These are phyloP conservation scores for Patella depressa DNA, from an alignment of 2,888 invertebrate species.

Conservation along the genomic window DNA sequence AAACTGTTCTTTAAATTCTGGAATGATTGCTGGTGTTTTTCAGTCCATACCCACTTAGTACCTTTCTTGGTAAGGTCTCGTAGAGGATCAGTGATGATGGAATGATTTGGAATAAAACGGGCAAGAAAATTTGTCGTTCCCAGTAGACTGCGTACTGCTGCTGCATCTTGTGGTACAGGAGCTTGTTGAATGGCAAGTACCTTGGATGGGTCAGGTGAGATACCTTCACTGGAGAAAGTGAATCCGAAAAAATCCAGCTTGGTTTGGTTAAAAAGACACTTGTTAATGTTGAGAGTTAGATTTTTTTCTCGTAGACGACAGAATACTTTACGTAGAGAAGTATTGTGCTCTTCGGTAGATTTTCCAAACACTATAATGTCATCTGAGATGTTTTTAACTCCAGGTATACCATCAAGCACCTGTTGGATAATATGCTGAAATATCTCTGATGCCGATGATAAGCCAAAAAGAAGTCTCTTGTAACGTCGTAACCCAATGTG, in stretches of 20 bases:
- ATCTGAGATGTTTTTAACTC: slow-evolving; percentile 66
- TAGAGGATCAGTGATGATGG: slow-evolving; percentile 40
- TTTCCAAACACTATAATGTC: slow-evolving; percentile 67
- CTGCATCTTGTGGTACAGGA: background rate
- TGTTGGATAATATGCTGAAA: slow-evolving; percentile 70
- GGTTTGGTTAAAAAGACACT: background rate
- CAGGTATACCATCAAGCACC: slow-evolving; percentile 61
- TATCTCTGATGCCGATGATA: slow-evolving; percentile 70
- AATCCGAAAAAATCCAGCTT: background rate
- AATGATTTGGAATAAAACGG: slow-evolving; percentile 36
- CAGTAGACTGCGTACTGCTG: slow-evolving; percentile 25
- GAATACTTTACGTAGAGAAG: slow-evolving; percentile 46
- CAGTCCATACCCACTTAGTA: slow-evolving; percentile 33
- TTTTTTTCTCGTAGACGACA: slow-evolving; percentile 11
- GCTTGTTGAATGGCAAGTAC: background rate
- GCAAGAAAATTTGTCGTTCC: slow-evolving; percentile 34
- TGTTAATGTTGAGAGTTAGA: background rate
- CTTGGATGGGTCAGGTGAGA: slow-evolving; percentile 17
- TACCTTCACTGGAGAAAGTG: background rate
- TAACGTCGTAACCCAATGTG: slow-evolving; percentile 36
- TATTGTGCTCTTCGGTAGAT: slow-evolving; percentile 56
- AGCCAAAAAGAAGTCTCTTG: slow-evolving; percentile 38
- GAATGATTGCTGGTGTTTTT: slow-evolving; percentile 28
- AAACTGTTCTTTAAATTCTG: slow-evolving; percentile 35
- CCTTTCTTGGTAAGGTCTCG: slow-evolving; percentile 34